Percentiles rank a stretch among this genome's conserved stretches.
phyloP scores from a whole-genome alignment of 2,797 vertebrate genomes.

The Aulostomus chinensis region DNA sequence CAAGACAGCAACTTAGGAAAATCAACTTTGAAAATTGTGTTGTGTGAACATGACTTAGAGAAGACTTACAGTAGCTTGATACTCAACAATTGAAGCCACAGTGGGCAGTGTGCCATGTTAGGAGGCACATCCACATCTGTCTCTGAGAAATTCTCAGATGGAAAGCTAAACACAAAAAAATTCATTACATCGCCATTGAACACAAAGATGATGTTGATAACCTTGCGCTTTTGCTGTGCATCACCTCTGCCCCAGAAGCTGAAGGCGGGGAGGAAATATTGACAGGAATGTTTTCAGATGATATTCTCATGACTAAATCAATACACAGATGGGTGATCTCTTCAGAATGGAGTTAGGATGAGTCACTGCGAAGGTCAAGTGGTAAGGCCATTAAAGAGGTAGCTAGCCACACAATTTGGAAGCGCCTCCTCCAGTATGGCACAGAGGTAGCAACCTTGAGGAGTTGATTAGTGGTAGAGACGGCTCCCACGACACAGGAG shows the following conservation, averaged over 20 bases:
- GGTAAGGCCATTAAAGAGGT: slow-evolving; percentile 65
- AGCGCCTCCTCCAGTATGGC: slow-evolving; percentile 55
- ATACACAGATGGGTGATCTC: slow-evolving; percentile 70
- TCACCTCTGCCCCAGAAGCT: slow-evolving; percentile 62
- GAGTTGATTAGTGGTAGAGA: slow-evolving; percentile 77
- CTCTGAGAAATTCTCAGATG: no score
- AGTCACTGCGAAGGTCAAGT: slow-evolving; percentile 75
- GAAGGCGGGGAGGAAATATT: slow-evolving; percentile 68
- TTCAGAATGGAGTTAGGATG: slow-evolving; percentile 63
- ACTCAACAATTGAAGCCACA: no score
- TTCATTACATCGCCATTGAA: slow-evolving; percentile 54
- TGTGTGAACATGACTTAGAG: no score
- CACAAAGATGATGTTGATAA: slow-evolving; percentile 67
- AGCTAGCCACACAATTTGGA: slow-evolving; percentile 64
- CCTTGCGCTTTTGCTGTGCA: slow-evolving; percentile 68
- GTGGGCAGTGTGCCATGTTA: slow-evolving; percentile 13
- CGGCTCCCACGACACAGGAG: slow-evolving; percentile 73
- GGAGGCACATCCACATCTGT: no score
- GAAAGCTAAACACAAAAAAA: no score
- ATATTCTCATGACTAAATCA: slow-evolving; percentile 79
- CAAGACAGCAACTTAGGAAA: no score
- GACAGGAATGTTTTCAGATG: slow-evolving; percentile 78
- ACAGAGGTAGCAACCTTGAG: slow-evolving; percentile 76
- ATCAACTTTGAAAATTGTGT: no score
- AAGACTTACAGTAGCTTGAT: no score